Base-by-base conservation (phyloP, 92 coral and sea anemone species). In the Plumapathes pennacea region DNA sequence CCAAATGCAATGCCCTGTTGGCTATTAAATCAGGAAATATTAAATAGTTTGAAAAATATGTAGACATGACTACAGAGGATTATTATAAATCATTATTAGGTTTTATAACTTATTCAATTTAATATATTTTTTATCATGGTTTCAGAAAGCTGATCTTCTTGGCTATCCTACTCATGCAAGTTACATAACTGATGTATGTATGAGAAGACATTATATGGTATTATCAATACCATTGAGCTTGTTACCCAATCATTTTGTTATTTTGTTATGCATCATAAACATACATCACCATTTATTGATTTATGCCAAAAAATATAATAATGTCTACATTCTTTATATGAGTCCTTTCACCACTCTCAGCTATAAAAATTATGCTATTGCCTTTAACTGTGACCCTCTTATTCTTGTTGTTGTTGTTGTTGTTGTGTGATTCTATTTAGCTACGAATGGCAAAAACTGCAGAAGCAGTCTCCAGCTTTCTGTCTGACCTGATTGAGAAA, bases 111-210 rank as follows among this genome's bases (percentile, higher is more conserved):
- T n/a, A n/a, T n/a, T n/a, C n/a, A n/a, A n/a, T n/a, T n/a, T 34
- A 34, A n/a, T 34, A 8, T n/a, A 34, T 34, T n/a, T 34, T 34
- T 8, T 34, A 7, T 8, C 40, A 34, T 13, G 25, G 3, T 32
- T 46, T 11, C 69, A 91, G 97, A 88, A 83, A 92, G 88, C 97
- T 32, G 82, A 89, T 14, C 72, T 83, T 34, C 95, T 91, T 45
- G 96, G 81, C 43, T 91, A 91, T 56, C 84, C 96, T 15, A 91
- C 97, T 20, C 97, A 91, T 72, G 74, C 97, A 22, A 86, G 88
- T 60, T 88, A 91, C 79, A 82, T 91, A 38, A 71, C 89, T 21
- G 97, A 91, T 83, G 96, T 91, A 70, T 13, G 18, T n/a, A 10
- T 40, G n/a, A n/a, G n/a, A n/a, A n/a, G n/a, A n/a, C n/a, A n/a